phyloP scores from a whole-genome alignment of 2,888 invertebrate genomes.

The Apotomis betuletana region DNA sequence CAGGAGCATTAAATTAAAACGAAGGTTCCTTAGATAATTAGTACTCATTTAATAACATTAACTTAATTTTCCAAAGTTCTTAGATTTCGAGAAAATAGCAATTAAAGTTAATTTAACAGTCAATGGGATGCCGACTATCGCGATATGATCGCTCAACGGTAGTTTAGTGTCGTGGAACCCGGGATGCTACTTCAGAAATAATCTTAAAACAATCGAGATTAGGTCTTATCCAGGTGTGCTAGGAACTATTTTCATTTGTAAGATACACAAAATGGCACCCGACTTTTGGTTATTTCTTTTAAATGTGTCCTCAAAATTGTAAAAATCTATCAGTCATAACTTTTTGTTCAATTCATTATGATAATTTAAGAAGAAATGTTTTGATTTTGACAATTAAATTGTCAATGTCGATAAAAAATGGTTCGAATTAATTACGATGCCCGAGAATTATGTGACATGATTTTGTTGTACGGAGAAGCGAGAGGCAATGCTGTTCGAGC shows the following conservation, averaged over 20 bases:
- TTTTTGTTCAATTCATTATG: neutral
- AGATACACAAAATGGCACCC: neutral
- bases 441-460: neutral
- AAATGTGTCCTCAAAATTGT: neutral
- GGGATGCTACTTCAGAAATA: conserved; percentile 1
- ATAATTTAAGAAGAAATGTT: neutral
- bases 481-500: conserved; percentile 6
- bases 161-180: neutral
- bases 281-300: neutral
- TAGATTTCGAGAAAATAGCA: no score
- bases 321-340: neutral
- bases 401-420: neutral
- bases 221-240: no score
- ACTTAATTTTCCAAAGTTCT: no score
- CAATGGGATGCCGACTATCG: neutral
- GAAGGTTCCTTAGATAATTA: no score
- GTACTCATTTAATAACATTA: no score
- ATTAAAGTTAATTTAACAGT: no score
- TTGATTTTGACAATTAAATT: neutral
- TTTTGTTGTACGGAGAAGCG: conserved; percentile 5
- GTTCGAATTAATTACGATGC: neutral
- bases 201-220: neutral
- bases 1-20: no score
- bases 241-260: neutral
- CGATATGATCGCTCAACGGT: neutral